Percentiles rank a stretch among this genome's conserved stretches.
Evolutionary conservation across 2,113 vertebrate species (phyloP).

Genomic region (Perognathus longimembris): DNA sequence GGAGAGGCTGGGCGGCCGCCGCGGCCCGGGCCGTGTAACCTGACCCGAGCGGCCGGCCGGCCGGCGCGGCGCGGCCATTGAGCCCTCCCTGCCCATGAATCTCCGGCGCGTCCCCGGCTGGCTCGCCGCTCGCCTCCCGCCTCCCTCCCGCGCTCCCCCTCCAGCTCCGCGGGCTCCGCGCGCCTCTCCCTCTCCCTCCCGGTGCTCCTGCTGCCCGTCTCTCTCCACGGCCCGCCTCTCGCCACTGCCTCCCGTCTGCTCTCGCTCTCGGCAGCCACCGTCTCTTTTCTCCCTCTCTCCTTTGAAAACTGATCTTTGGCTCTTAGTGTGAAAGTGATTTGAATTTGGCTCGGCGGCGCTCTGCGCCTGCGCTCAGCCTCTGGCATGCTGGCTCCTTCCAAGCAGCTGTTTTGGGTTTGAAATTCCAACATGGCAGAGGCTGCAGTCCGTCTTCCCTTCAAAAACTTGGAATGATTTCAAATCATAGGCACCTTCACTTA

Average conservation of each 20-base stretch:
- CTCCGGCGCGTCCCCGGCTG: slow-evolving; percentile 76
- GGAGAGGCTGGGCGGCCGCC: slow-evolving; percentile 72
- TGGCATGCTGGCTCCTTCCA: slow-evolving; percentile 93
- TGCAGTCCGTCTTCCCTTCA: slow-evolving; percentile 96
- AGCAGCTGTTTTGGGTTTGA: slow-evolving; percentile 99
- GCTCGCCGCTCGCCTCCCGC: slow-evolving; percentile 71
- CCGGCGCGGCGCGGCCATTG: slow-evolving; percentile 78
- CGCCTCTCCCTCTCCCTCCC: slow-evolving; percentile 67
- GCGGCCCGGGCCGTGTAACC: slow-evolving; percentile 80
- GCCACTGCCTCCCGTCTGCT: slow-evolving; percentile 74
- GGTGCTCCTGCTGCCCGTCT: slow-evolving; percentile 63
- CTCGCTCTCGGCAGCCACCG: slow-evolving; percentile 76
- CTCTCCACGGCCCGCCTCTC: slow-evolving; percentile 72
- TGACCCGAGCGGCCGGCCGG: slow-evolving; percentile 80
- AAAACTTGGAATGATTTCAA: slow-evolving; percentile 99
- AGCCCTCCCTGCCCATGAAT: slow-evolving; percentile 77
- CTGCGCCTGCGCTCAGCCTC: slow-evolving; percentile 94
- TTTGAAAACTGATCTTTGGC: slow-evolving; percentile 90
- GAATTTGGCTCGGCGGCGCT: slow-evolving; percentile 95
- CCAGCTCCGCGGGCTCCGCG: slow-evolving; percentile 70
- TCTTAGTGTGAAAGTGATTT: slow-evolving; percentile 91
- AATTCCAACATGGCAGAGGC: slow-evolving; percentile 99
- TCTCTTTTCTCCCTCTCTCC: slow-evolving; percentile 78
- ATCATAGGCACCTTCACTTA: slow-evolving; percentile 93
- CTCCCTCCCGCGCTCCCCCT: slow-evolving; percentile 68